Conservation (phyloP, 2,113 vertebrate species). For the Galbula dea region DNA sequence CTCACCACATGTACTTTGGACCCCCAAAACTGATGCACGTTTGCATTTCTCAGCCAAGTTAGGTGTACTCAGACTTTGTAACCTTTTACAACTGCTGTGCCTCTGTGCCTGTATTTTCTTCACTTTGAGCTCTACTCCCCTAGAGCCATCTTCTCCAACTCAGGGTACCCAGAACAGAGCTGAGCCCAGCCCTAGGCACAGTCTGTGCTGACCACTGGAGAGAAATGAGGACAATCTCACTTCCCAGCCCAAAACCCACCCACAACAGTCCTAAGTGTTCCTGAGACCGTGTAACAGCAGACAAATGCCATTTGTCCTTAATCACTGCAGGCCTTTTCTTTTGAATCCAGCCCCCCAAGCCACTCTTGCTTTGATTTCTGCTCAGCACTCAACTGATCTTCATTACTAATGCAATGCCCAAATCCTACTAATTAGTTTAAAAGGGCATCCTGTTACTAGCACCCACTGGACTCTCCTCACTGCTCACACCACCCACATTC, state of each 20-base stretch:
- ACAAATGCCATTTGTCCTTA: neutral
- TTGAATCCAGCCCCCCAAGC: neutral
- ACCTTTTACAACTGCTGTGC: neutral
- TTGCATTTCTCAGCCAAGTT: neutral
- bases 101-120: rapidly evolving
- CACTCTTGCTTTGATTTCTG: neutral
- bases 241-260: neutral
- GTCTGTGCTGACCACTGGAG: neutral
- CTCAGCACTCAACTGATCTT: neutral
- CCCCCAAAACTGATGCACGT: neutral
- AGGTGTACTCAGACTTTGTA: rapidly evolving
- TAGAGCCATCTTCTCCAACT: neutral
- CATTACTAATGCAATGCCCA: neutral
- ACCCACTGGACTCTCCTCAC: neutral
- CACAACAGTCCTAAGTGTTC: neutral
- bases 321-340: neutral
- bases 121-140: neutral
- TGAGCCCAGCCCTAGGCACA: neutral
- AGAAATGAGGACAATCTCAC: neutral
- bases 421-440: neutral
- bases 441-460: neutral
- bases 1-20: neutral
- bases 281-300: neutral
- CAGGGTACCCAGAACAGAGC: neutral
- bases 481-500: neutral